Base-by-base conservation (phyloP, 2,113 vertebrate genomes). In the Lycocorax pyrrhopterus region DNA sequence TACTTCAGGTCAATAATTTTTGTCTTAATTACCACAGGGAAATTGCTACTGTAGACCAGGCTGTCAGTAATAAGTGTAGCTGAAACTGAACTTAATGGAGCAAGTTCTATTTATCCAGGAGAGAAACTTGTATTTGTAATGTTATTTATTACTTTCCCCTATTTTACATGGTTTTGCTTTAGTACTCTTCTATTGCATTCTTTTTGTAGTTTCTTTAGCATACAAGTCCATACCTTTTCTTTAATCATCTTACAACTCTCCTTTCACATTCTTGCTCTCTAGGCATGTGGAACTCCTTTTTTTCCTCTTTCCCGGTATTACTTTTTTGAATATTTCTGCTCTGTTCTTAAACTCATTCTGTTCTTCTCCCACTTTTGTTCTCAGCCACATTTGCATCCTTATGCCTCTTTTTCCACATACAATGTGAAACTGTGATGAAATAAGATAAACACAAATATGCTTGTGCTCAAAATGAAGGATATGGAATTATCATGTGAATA, bases 401-500 rank as follows among this genome's bases (percentile, higher is more conserved):
- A 76, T 83, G 67, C 27, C 41, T 74, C 71, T 80, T 92, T 73
- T 71, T 15, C 11, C 47, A 37, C 15, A 73, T 49, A 44, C 8
- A 81, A 15, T 72, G 47, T 64, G 66, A 77, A 95, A 81, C 22
- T 64, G 53, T 0, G 0, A 84, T 84, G 39, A 86, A 86, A 67
- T 62, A 71, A 91, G 82, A 93, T 73, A 96, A 93, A 94, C 16
- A 94, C 19, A 93, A 90, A 93, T 64, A 64, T 26, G 16, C 55
- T 44, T 78, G 33, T 37, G 44, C 69, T 92, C 59, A 95, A 92
- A 86, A 94, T 60, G 26, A 91, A 84, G 79, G n/a, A 37, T 91
- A 78, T 29, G 29, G 63, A 75, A 64, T 93, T 81, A 93, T 69
- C 20, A 5, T 75, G 47, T 26, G 20, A 71, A 67, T 35, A 77